Percentiles rank a stretch among this genome's conserved stretches.
These are phyloP conservation scores for Tapirus terrestris DNA, from an alignment of 2,113 vertebrate genomes.

Conservation along the genomic window DNA sequence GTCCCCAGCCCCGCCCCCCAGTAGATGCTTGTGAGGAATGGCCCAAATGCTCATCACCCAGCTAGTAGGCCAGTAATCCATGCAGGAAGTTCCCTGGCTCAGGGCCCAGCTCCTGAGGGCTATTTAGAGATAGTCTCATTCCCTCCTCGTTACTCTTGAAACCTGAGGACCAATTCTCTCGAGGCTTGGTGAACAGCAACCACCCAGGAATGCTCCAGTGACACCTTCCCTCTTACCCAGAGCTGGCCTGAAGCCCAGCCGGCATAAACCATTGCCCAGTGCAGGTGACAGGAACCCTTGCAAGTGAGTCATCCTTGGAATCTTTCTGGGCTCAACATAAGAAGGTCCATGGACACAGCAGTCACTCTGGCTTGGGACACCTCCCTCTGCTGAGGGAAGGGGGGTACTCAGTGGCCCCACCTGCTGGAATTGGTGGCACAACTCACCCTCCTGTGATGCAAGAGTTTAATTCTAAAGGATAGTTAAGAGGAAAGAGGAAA, in stretches of 20 bases:
- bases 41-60: neutral
- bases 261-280: neutral
- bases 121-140: conserved; percentile 32
- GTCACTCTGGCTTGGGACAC: neutral
- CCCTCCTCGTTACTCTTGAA: neutral
- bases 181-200: neutral
- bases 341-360: conserved; percentile 23
- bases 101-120: neutral
- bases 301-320: conserved; percentile 35
- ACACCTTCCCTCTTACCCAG: neutral
- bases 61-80: conserved; percentile 27
- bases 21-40: conserved; percentile 35
- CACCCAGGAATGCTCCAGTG: neutral
- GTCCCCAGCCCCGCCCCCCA: neutral
- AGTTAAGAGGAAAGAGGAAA: neutral
- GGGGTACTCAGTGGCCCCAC: neutral
- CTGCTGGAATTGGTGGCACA: neutral
- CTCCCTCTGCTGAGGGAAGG: neutral
- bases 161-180: neutral
- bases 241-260: neutral
- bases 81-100: conserved; percentile 43
- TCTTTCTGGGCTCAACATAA: conserved; percentile 16
- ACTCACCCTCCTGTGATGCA: conserved; percentile 17
- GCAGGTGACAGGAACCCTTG: neutral
- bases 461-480: neutral